A percentile compares a stretch with the other conserved stretches of the same genome.
These are phyloP conservation scores for Margarornis squamiger DNA, from an alignment of 2,797 vertebrate genomes.

Conservation along the genomic window DNA sequence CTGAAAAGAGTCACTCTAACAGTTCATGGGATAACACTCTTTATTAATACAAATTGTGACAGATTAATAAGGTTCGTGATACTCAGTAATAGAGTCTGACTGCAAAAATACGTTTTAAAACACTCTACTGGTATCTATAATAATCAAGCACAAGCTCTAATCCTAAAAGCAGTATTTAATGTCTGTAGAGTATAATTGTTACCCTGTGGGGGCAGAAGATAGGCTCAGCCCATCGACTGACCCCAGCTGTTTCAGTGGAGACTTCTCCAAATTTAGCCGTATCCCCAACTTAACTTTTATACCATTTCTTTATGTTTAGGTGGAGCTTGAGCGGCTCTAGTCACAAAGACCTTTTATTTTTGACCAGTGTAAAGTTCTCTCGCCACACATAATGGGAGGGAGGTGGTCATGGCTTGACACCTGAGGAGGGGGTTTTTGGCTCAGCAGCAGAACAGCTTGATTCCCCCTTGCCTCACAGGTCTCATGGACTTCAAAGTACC, in stretches of 20 bases:
- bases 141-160: neutral
- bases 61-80: neutral
- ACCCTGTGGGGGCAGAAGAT: neutral
- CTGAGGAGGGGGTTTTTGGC: too few species aligned
- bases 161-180: neutral
- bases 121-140: neutral
- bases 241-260: too few species aligned
- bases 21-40: neutral
- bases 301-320: too few species aligned
- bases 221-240: neutral
- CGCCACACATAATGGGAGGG: too few species aligned
- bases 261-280: too few species aligned
- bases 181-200: neutral
- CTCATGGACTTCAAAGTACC: neutral
- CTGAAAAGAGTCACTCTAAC: neutral
- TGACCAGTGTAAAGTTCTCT: too few species aligned
- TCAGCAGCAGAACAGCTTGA: too few species aligned
- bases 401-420: too few species aligned
- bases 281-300: too few species aligned
- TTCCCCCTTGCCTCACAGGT: too few species aligned
- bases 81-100: neutral
- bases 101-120: neutral
- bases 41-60: neutral
- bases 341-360: too few species aligned
- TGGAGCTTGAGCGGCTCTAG: too few species aligned